Base-by-base conservation (phyloP, 1,140 invertebrate species). In the Radopholus similis region DNA sequence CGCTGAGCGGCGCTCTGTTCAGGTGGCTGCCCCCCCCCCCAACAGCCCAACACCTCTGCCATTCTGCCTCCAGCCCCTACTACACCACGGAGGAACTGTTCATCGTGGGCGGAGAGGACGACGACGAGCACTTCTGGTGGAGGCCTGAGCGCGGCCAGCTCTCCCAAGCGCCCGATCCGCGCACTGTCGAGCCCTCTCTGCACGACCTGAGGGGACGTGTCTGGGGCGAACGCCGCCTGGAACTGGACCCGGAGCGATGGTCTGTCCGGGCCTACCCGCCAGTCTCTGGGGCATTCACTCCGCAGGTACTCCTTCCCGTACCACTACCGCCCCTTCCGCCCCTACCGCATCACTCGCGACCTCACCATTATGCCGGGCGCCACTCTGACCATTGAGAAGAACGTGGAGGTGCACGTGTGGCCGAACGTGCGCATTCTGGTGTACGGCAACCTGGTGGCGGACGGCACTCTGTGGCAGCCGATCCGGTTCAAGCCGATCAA, bases 381-480 rank as follows among this genome's bases (percentile, higher is more conserved):
- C 0, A 92, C 89, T 2, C 83, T 99, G 2, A 89, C 88, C 0
- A 92, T 99, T 65, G 87, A 89, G 64, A 89, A 93, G 3, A 94
- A 93, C 5, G 93, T 95, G 1, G 87, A 89, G 2, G 85, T 99
- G 79, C 92, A 96, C 84, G 96, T 99, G 83, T 89, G 89, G 53
- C 93, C 95, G 2, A 95, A 94, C 85, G 91, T 99, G 71, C 94
- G 95, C 0, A 94, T 99, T 68, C 85, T 99, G 9, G 94, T 97
- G 4, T 85, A 98, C 57, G 96, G 96, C 0, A 89, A 89, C 1
- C 83, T 99, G n/a, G 86, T 89, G 66, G 94, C 93, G 2, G 83
- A 88, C 62, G 96, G 95, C 0, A 87, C 87, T 35, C 85, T 86
- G 59, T 89, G 89, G 38, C 28, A 54, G 28, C 90, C 91, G 59